Conservation (phyloP, 2,797 vertebrate genomes). For the Lagodon rhomboides region DNA sequence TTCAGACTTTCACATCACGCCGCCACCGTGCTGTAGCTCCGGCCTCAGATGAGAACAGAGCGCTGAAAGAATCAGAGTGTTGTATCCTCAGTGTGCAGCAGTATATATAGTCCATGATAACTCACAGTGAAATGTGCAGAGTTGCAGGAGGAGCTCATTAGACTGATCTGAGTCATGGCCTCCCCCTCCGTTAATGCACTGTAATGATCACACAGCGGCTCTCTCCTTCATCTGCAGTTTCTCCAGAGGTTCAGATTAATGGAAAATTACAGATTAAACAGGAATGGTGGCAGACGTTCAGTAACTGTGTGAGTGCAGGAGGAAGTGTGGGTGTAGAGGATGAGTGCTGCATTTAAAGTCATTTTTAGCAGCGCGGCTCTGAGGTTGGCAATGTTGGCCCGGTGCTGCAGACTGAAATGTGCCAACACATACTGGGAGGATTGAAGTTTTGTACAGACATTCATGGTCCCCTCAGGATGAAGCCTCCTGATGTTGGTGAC, state of each 20-base stretch:
- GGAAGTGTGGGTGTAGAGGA: not conserved
- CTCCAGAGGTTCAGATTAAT: constrained; percentile 6
- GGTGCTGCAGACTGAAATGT: too few relatives aligned
- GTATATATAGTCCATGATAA: not conserved
- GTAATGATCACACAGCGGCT: constrained; percentile 3
- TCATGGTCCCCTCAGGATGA: not conserved
- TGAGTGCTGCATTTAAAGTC: not conserved
- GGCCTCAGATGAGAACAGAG: not conserved
- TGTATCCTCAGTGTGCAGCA: not conserved
- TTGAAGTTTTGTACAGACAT: not conserved
- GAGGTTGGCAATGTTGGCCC: too few relatives aligned
- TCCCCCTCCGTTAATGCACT: constrained; percentile 1
- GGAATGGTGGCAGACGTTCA: not conserved
- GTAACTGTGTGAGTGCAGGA: not conserved
- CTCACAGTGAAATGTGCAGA: constrained; percentile 22
- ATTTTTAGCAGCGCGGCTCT: not conserved
- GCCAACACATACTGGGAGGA: not conserved
- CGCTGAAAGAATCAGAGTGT: not conserved
- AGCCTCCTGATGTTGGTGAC: too few relatives aligned
- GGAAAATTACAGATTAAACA: constrained; percentile 7
- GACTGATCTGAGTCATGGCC: constrained; percentile 13
- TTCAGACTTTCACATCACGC: not conserved
- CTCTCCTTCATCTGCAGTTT: not conserved
- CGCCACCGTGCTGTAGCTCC: not conserved
- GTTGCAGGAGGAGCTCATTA: constrained; percentile 25